A percentile compares a stretch with the other conserved stretches of the same genome.
These are phyloP conservation scores for Lordiphosa fenestrarum DNA, from an alignment of 2,888 invertebrate genomes.

Conservation along the genomic window DNA sequence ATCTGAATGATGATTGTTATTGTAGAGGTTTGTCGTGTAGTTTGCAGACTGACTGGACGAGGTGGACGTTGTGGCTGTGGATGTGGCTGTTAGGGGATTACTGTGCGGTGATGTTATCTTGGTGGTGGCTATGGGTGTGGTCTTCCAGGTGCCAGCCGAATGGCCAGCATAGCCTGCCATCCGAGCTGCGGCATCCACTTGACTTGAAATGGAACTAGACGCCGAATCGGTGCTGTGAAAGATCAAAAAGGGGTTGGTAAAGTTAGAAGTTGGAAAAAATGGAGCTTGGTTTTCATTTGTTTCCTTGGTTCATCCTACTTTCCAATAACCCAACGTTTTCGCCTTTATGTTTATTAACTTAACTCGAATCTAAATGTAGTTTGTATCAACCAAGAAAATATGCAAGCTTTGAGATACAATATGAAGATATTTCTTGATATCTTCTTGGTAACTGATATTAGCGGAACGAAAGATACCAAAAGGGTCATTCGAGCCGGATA, in stretches of 20 bases:
- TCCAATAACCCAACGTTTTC: too few species aligned
- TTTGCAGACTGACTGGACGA: slow-evolving; percentile 3
- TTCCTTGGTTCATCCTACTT: too few species aligned
- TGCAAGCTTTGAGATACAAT: too few species aligned
- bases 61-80: slow-evolving; percentile 10
- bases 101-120: slow-evolving; percentile 77
- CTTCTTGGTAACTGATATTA: too few species aligned
- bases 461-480: too few species aligned
- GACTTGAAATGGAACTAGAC: slow-evolving; percentile 83
- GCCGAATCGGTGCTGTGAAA: slow-evolving; percentile 81
- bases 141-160: slow-evolving; percentile 65
- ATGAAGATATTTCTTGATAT: too few species aligned
- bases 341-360: too few species aligned
- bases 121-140: slow-evolving; percentile 73
- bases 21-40: slow-evolving; percentile 35
- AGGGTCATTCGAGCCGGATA: too few species aligned
- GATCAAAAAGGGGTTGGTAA: background rate
- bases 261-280: background rate
- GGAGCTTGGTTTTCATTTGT: too few species aligned
- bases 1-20: slow-evolving; percentile 56
- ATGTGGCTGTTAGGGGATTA: slow-evolving; percentile 26
- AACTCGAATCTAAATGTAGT: too few species aligned
- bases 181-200: slow-evolving; percentile 79
- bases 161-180: slow-evolving; percentile 62
- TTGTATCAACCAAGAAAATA: too few species aligned